phyloP scores from a whole-genome alignment of 1,140 invertebrate species.

The Cryptotermes secundus region DNA sequence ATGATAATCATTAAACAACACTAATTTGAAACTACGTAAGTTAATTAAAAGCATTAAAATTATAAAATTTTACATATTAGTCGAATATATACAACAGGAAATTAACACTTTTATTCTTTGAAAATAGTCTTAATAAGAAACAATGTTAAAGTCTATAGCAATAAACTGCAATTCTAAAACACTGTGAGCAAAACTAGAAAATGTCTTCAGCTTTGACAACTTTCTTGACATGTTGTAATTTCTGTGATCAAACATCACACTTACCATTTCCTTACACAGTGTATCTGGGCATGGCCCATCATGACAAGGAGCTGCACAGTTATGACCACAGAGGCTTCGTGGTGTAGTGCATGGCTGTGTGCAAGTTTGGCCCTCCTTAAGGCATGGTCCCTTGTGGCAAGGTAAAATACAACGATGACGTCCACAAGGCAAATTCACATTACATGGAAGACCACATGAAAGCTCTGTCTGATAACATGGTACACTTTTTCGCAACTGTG shows the following conservation, averaged over 20 bases:
- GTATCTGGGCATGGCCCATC: slow-evolving; percentile 63
- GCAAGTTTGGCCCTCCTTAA: slow-evolving; percentile 61
- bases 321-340: slow-evolving; percentile 74
- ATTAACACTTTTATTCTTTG: too few species aligned
- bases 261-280: slow-evolving; percentile 68
- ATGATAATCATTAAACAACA: too few species aligned
- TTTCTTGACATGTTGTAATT: too few species aligned
- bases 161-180: too few species aligned
- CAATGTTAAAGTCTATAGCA: too few species aligned
- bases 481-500: slow-evolving; percentile 75
- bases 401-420: slow-evolving; percentile 67
- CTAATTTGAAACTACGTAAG: too few species aligned
- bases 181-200: too few species aligned
- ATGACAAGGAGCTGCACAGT: slow-evolving; percentile 79
- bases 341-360: slow-evolving; percentile 72
- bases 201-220: too few species aligned
- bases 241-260: slow-evolving; percentile 37
- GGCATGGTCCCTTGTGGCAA: slow-evolving; percentile 65
- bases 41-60: too few species aligned
- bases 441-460: slow-evolving; percentile 86
- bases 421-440: slow-evolving; percentile 72
- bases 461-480: slow-evolving; percentile 86
- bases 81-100: too few species aligned
- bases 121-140: too few species aligned
- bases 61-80: too few species aligned